Conservation (phyloP, 2,797 vertebrate species). For the Neopelma chrysocephalum region DNA sequence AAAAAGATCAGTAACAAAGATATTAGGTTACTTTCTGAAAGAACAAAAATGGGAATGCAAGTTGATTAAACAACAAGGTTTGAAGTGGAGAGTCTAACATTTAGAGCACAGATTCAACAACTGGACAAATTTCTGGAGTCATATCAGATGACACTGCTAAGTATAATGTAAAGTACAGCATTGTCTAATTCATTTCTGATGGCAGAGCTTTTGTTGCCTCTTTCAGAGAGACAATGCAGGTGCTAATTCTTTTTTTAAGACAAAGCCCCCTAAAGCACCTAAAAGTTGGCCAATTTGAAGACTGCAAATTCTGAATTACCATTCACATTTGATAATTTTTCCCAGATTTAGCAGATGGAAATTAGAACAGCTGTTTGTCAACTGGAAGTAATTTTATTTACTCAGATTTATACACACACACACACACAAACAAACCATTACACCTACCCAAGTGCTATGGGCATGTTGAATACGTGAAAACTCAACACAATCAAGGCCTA, state of each 20-base stretch:
- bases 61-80: background rate
- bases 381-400: background rate
- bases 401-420: background rate
- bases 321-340: background rate
- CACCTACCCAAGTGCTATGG: background rate
- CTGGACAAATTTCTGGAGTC: background rate
- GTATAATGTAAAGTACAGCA: background rate
- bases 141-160: background rate
- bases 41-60: background rate
- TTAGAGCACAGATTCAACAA: background rate
- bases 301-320: background rate
- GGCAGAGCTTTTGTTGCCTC: background rate
- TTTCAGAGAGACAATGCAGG: background rate
- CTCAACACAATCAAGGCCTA: background rate
- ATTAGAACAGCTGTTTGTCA: background rate
- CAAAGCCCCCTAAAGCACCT: accelerated
- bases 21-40: background rate
- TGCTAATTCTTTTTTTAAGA: background rate
- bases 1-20: background rate
- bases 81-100: background rate
- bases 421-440: background rate
- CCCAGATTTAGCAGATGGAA: background rate
- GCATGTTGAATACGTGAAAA: background rate
- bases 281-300: background rate
- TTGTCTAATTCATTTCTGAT: background rate